phyloP scores from a whole-genome alignment of 2,888 invertebrate species.

The Antitype chi region DNA sequence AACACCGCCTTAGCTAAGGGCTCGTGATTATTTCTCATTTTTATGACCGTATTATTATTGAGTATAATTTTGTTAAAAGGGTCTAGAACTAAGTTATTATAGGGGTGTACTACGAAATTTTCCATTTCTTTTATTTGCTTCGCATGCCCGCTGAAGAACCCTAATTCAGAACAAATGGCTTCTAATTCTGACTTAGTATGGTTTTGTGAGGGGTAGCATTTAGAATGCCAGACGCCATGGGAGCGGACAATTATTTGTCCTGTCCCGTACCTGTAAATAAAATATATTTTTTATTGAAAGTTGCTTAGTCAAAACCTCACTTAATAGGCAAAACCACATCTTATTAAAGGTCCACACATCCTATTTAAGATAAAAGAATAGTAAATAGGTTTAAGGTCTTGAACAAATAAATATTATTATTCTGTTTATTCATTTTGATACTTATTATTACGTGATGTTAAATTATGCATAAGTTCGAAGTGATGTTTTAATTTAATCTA shows the following conservation, averaged over 20 bases:
- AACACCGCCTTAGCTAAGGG: conserved; percentile 82
- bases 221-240: conserved; percentile 93
- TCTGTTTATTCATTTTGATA: too few species aligned
- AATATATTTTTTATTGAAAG: background rate
- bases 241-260: conserved; percentile 92
- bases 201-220: conserved; percentile 91
- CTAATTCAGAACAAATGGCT: conserved; percentile 91
- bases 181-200: conserved; percentile 90
- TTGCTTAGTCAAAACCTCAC: too few species aligned
- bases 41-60: conserved; percentile 83
- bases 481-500: background rate
- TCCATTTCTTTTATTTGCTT: conserved; percentile 78
- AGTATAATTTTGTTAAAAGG: conserved; percentile 81
- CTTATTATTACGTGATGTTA: too few species aligned
- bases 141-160: conserved; percentile 91
- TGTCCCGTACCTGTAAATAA: conserved; percentile 85
- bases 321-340: background rate
- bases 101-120: conserved; percentile 70
- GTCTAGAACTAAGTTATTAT: conserved; percentile 79
- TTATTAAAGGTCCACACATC: too few species aligned
- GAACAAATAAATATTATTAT: too few species aligned
- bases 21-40: conserved; percentile 80
- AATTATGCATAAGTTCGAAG: background rate
- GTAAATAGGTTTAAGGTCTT: too few species aligned
- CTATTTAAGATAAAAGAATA: too few species aligned